These are phyloP conservation scores for Drosophila chauvacae DNA, from an alignment of 1,140 invertebrate genomes.

Conservation along the genomic window DNA sequence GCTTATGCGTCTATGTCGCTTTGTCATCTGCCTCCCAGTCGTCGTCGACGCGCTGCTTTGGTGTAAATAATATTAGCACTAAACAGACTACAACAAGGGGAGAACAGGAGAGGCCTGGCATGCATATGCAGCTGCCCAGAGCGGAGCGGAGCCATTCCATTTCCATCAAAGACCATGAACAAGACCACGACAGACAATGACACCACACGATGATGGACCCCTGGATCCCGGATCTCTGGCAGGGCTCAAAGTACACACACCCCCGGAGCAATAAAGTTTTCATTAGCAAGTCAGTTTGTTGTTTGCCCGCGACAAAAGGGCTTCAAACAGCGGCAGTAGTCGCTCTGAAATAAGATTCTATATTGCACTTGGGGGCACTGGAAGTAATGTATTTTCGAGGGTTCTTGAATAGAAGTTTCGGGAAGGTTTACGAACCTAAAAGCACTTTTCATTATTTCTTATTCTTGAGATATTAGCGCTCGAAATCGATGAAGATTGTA, in stretches of 20 bases:
- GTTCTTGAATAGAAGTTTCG: neutral
- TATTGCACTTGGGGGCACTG: neutral
- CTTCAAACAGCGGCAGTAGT: conserved; percentile 47
- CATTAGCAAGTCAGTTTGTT: conserved; percentile 77
- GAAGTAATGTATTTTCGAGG: neutral
- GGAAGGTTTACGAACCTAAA: neutral
- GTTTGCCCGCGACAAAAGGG: conserved; percentile 61
- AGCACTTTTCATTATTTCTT: neutral
- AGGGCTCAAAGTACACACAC: conserved; percentile 44
- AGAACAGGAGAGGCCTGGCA: conserved; percentile 13
- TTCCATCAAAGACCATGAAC: conserved; percentile 7
- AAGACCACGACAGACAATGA: conserved; percentile 3
- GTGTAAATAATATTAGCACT: conserved; percentile 82
- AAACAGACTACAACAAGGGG: conserved; percentile 49
- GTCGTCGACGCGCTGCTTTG: conserved; percentile 1
- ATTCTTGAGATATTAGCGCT: neutral
- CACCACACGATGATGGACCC: conserved; percentile 12
- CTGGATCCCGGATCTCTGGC: conserved; percentile 1
- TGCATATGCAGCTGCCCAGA: conserved; percentile 42
- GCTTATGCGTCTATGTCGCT: conserved; percentile 69
- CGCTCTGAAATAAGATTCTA: neutral
- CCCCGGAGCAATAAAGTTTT: conserved; percentile 77
- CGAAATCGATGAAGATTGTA: too few relatives aligned
- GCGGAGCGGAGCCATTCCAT: conserved; percentile 10
- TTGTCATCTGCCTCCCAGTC: conserved; percentile 41